phyloP scores from a whole-genome alignment of 2,797 vertebrate species.

The Alfaro cultratus region DNA sequence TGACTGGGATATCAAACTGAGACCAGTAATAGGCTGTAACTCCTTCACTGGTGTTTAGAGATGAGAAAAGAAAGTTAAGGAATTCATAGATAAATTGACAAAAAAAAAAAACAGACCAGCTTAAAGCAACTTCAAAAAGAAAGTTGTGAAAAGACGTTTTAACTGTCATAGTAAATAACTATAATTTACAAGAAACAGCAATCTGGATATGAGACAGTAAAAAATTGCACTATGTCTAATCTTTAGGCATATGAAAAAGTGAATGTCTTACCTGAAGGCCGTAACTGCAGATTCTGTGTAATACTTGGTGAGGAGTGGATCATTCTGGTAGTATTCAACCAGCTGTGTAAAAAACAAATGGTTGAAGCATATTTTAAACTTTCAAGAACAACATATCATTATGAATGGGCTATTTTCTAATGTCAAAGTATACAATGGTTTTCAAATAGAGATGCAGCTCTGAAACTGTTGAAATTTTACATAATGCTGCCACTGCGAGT shows the following conservation, averaged over 20 bases:
- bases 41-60: constrained; percentile 72
- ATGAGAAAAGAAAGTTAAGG: constrained; percentile 1
- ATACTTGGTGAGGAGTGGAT: constrained; percentile 71
- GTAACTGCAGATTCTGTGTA: constrained; percentile 74
- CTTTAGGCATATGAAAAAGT: not conserved
- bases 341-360: constrained; percentile 68
- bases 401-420: not conserved
- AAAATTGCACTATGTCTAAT: not conserved
- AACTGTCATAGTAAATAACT: not conserved
- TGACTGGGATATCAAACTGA: constrained; percentile 73
- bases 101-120: not conserved
- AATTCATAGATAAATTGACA: not conserved
- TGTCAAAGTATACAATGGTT: not conserved
- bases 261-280: constrained; percentile 80
- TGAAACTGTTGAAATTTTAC: not conserved
- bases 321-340: constrained; percentile 57
- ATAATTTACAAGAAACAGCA: not conserved
- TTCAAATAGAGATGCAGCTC: not conserved
- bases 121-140: not conserved
- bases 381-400: not conserved
- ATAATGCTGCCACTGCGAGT: not conserved
- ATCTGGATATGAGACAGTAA: not conserved
- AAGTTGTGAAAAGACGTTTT: not conserved
- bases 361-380: not conserved
- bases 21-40: constrained; percentile 80